Evolutionary conservation across 2,797 vertebrate genomes (phyloP), one percentile per base, ranked within the genome.

Genomic region (Poliocrania exsul): DNA sequence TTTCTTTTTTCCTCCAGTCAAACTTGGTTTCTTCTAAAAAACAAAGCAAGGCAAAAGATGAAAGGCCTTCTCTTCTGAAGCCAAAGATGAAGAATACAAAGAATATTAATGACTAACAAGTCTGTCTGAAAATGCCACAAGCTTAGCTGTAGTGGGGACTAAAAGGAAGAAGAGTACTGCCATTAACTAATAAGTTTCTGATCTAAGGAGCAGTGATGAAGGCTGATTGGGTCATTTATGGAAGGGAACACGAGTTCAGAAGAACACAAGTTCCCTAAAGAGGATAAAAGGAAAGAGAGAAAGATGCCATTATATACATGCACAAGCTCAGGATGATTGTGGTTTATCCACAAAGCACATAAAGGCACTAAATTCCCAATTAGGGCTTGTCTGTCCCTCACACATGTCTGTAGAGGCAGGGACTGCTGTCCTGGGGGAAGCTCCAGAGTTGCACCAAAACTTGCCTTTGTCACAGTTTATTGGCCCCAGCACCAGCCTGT

Each of bases 21-120:
- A 91, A 96, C 80, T 91, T 92, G 93, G 88, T 92, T 91, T 47
- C 88, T 95, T 87, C 86, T 93, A 26, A 96, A 95, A 95, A 96
- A 94, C 92, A 96, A 95, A 93, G 88, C 46, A 65, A 95, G 62
- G 90, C 71, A 91, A 61, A 89, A 95, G 94, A 95, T 97, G 88
- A 96, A 96, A 97, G 80, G 58, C 83, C 82, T 51, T 61, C 86
- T 93, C 58, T 88, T 95, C 67, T 93, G 90, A 95, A 97, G 94
- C 95, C 92, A 95, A 87, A 86, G 92, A 95, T 92, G 93, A 95
- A 95, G 91, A 94, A 93, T 93, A 94, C 74, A 91, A 93, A 91
- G 92, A 95, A 93, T 91, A 96, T 95, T 93, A 96, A 97, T 86
- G 95, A 95, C 95, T 94, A 95, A 96, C 87, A 90, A 83, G 72